Evolutionary conservation across 2,113 vertebrate species (phyloP), one percentile per base, ranked within the genome.

Genomic region (Phaethornis superciliosus): DNA sequence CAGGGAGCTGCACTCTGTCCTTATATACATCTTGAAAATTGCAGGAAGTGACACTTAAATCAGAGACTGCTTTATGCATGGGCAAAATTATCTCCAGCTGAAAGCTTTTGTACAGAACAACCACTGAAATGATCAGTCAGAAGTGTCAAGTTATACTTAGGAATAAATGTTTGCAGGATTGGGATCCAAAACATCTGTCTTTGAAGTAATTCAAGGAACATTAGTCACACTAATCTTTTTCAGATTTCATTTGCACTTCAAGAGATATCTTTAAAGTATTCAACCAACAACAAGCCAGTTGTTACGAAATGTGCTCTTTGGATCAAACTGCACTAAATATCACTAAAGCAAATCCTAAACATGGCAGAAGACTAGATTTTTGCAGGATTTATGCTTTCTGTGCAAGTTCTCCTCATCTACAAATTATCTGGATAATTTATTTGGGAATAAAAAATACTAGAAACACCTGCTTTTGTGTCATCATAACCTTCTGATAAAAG

Each of bases 211-310:
- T 93, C 70, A 64, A 85, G 52, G 75, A 93, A 89, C 62, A 72
- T 93, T 93, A 91, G 32, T 91, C 88, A 94, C 78, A 75, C 32
- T 76, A 85, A 75, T 85, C 54, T 87, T 79, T 88, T 91, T 51
- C 85, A 75, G 33, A 87, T 76, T 95, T 91, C 75, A 79, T 96
- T 95, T 93, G 78, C 85, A 88, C 79, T 90, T 93, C 70, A 91
- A 91, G 85, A 79, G 79, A 52, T 55, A 40, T 55, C 65, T 92
- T 68, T 42, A 75, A 91, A 88, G 82, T 80, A 88, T 82, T 93
- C 82, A 76, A n/a, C 52, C 52, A 85, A 56, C 42, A 88, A 33
- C 22, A 82, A 82, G 46, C 5, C 35, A 64, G 58, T 88, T 85
- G n/a, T 63, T 85, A 46, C 37, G 30, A 94, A 81, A 62, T 70